phyloP scores from a whole-genome alignment of 2,797 vertebrate genomes.

The Sparus aurata region DNA sequence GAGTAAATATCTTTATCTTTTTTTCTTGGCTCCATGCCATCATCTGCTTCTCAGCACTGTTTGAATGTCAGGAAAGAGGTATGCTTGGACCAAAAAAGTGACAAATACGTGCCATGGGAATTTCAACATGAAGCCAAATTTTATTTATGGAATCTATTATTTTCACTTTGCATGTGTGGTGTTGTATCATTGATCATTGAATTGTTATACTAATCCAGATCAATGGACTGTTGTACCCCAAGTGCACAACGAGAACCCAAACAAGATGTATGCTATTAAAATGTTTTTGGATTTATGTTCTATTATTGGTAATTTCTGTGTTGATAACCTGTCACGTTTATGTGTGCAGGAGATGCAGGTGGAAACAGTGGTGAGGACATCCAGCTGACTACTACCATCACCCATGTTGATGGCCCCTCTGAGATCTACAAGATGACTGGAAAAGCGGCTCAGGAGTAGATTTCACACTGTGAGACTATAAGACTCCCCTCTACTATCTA shows the following conservation, averaged over 20 bases:
- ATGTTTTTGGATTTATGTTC: not conserved
- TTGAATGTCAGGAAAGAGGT: too few species aligned
- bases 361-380: constrained; percentile 93
- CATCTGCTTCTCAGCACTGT: too few species aligned
- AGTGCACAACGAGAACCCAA: not conserved
- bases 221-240: too few species aligned
- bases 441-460: constrained; percentile 94
- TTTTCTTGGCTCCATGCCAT: too few species aligned
- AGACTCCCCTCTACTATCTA: constrained; percentile 32
- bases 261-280: not conserved
- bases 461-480: constrained; percentile 9
- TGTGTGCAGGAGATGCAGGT: constrained; percentile 87
- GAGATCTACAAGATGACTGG: constrained; percentile 96
- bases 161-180: too few species aligned
- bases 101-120: too few species aligned
- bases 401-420: constrained; percentile 93
- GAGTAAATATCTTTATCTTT: too few species aligned
- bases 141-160: too few species aligned
- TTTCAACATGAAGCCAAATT: too few species aligned
- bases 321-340: not conserved
- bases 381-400: constrained; percentile 97
- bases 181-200: too few species aligned
- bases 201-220: too few species aligned
- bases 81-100: too few species aligned
- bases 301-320: not conserved